A percentile compares a stretch with the other conserved stretches of the same genome.
phyloP scores from a whole-genome alignment of 2,888 invertebrate genomes.

The Brenthis daphne region DNA sequence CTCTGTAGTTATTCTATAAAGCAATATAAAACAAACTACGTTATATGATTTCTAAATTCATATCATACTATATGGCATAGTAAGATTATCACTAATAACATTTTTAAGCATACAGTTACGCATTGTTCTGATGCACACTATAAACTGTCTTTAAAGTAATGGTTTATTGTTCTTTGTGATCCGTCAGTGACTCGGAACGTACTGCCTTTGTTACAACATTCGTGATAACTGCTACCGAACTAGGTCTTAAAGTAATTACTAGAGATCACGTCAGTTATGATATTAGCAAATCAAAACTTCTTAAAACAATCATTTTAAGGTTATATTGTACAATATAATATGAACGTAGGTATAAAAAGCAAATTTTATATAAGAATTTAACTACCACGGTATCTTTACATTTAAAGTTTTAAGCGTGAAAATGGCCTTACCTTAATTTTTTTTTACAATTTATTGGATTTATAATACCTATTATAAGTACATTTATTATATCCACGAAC shows the following conservation, averaged over 20 bases:
- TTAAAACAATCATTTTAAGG: neutral
- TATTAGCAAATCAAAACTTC: slow-evolving; percentile 2
- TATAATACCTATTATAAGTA: too few species aligned
- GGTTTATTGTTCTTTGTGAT: slow-evolving; percentile 69
- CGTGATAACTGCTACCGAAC: slow-evolving; percentile 23
- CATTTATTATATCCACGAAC: too few species aligned
- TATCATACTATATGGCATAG: neutral
- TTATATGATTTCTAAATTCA: too few species aligned
- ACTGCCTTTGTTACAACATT: slow-evolving; percentile 53
- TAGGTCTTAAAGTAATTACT: slow-evolving; percentile 24
- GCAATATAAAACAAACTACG: too few species aligned
- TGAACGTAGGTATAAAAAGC: too few species aligned
- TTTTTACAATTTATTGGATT: too few species aligned
- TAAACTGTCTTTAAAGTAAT: slow-evolving; percentile 67
- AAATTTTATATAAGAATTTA: too few species aligned
- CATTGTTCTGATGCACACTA: slow-evolving; percentile 60
- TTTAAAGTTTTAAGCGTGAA: too few species aligned
- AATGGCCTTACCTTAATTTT: too few species aligned
- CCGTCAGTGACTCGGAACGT: slow-evolving; percentile 65
- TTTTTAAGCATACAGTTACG: slow-evolving; percentile 39
- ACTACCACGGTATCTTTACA: too few species aligned
- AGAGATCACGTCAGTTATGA: slow-evolving; percentile 4
- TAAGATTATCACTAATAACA: slow-evolving; percentile 6
- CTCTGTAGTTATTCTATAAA: too few species aligned
- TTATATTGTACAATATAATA: too few species aligned